Evolutionary conservation across 1,140 invertebrate genomes (phyloP), one percentile per base, ranked within the genome.

Genomic region (Cyclargus thomasi): DNA sequence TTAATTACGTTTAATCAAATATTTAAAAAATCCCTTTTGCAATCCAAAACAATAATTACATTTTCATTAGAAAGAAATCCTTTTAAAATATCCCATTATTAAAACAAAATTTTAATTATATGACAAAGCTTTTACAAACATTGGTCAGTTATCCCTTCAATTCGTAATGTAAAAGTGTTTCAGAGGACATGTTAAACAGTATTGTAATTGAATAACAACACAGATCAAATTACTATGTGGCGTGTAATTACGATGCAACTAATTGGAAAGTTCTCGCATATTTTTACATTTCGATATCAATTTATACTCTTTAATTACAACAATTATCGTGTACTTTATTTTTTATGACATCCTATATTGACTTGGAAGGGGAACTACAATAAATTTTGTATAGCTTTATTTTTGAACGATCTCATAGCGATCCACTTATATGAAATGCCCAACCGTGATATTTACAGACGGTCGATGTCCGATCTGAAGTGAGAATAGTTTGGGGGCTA

Each of bases 401-500:
- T 59, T 59, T 8, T 59, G 20, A 59, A 16, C 62, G 17, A 23
- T 72, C 57, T 69, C 65, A 65, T 55, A 67, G 63, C 63, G 35
- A 35, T 59, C 23, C 23, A 29, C 67, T 66, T 64, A 59, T 20
- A 20, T 59, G 10, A 21, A 59, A 21, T 20, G 18, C 55, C 18
- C 18, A 55, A 18, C 17, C 6, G 8, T 70, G 36, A 65, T 75
- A 76, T 75, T 76, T 76, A 71, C 67, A 70, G 68, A 70, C 65
- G 64, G 53, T 68, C 62, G 68, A 67, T 67, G 78, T 75, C 68
- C 67, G 65, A 67, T 75, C 67, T 69, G 71, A 74, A 78, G 74
- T 82, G 72, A 68, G 75, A 80, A 82, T 81, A 81, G 73, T 79
- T 80, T 74, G 62, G 79, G 70, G 78, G 71, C 75, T 72, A 81